Base-by-base conservation (phyloP, 1,140 invertebrate species). In the Leptoteleia sp. region DNA sequence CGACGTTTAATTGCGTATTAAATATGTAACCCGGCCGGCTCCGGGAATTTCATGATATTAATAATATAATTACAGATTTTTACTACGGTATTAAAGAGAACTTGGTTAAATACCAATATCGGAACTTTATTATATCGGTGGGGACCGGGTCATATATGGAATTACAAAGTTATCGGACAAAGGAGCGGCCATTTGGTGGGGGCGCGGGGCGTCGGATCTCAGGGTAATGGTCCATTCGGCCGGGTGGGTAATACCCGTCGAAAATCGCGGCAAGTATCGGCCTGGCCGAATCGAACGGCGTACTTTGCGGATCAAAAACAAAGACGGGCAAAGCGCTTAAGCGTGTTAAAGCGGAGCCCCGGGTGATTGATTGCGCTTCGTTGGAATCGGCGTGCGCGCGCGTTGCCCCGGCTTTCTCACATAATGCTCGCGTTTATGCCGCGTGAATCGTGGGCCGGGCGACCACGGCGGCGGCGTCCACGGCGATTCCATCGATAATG, bases 341-440 rank as follows among this genome's bases (percentile, higher is more conserved):
- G 82, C 80, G 65, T 79, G 84, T 83, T 84, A 85, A 81, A 76
- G 80, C 71, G 76, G 55, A 62, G n/a, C n/a, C 64, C 57, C 70
- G 57, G 81, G 81, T 84, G 82, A 86, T 85, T 85, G 83, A 87
- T 86, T 82, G 75, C 65, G 68, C 64, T 70, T 62, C 52, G 65
- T 78, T 76, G 48, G 68, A 64, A 67, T 73, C 65, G 67, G 67
- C 42, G 67, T 54, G 67, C 61, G 67, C 42, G 67, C 57, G 67
- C 61, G 76, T 78, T 79, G 64, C 45, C 72, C 59, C 62, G 57
- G 64, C n/a, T 77, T 81, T 62, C 80, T 76, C 80, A 85, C 82
- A 84, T 84, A 83, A 84, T 82, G 79, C 80, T 83, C 84, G 70
- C 83, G 82, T 84, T 84, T 82, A 82, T 82, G 78, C 70, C 22